These are phyloP conservation scores for Caranx ignobilis DNA, from an alignment of 2,113 vertebrate species.

Conservation along the genomic window DNA sequence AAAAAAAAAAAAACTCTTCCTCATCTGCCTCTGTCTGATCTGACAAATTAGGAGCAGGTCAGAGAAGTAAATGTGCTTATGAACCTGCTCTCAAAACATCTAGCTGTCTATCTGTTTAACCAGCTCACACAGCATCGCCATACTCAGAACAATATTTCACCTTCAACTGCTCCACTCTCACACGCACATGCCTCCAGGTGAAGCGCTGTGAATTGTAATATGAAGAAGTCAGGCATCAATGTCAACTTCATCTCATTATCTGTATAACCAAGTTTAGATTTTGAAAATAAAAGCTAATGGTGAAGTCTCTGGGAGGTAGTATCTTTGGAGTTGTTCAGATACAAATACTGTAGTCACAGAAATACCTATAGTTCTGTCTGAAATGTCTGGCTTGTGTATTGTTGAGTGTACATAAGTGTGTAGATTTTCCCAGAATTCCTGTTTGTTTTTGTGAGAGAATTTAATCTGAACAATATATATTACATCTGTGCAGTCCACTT, in stretches of 20 bases:
- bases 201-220: conserved; percentile 11
- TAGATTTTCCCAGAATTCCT: too few relatives aligned
- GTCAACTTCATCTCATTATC: background rate
- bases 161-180: conserved; percentile 9
- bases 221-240: background rate
- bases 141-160: conserved; percentile 26
- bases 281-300: conserved; percentile 2
- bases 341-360: too few relatives aligned
- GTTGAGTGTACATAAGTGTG: too few relatives aligned
- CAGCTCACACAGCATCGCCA: background rate
- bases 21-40: conserved; percentile 20
- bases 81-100: background rate
- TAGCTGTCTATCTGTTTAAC: conserved; percentile 36
- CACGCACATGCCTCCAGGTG: background rate
- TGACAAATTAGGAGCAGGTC: conserved; percentile 45
- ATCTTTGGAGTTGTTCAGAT: too few relatives aligned
- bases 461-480: too few relatives aligned
- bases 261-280: background rate
- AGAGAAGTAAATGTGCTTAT: conserved; percentile 19
- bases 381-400: too few relatives aligned
- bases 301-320: background rate
- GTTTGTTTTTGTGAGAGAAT: too few relatives aligned
- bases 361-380: too few relatives aligned
- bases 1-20: background rate
- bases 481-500: too few relatives aligned